Conservation (phyloP, 2,797 vertebrate genomes). For the Paratrypauchen microcephalus region DNA sequence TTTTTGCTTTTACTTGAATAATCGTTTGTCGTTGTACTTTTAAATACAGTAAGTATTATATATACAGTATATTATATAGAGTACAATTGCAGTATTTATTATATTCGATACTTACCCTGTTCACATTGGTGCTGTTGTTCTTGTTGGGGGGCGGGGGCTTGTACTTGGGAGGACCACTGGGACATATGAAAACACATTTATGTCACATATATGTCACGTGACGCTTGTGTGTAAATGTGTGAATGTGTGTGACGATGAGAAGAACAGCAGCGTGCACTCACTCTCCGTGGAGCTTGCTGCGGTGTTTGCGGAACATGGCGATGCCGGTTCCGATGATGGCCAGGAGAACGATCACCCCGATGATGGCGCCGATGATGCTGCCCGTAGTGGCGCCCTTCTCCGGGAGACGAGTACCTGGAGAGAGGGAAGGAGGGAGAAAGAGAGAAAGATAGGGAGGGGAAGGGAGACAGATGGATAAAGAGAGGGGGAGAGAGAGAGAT, state of each 20-base stretch:
- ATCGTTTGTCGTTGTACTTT: too few relatives aligned
- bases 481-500: too few relatives aligned
- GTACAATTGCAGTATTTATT: not conserved
- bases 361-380: slow-evolving; percentile 73
- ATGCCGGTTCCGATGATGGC: slow-evolving; percentile 70
- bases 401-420: slow-evolving; percentile 54
- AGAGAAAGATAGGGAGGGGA: not conserved
- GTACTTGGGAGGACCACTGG: slow-evolving; percentile 76
- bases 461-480: too few relatives aligned
- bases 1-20: too few relatives aligned
- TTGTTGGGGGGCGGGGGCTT: slow-evolving; percentile 80
- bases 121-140: slow-evolving; percentile 36
- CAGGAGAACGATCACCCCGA: slow-evolving; percentile 69
- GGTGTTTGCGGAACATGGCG: slow-evolving; percentile 64
- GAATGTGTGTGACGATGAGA: too few relatives aligned
- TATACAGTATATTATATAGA: too few relatives aligned
- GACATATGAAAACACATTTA: slow-evolving; percentile 47
- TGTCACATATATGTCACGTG: slow-evolving; percentile 26
- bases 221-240: not conserved
- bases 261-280: slow-evolving; percentile 41
- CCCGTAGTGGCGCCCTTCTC: slow-evolving; percentile 60
- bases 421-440: not conserved
- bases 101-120: slow-evolving; percentile 60
- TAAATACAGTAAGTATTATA: too few relatives aligned
- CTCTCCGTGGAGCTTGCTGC: slow-evolving; percentile 54